Evolutionary conservation across 2,888 invertebrate species (phyloP).

Genomic region (Deilephila elpenor): DNA sequence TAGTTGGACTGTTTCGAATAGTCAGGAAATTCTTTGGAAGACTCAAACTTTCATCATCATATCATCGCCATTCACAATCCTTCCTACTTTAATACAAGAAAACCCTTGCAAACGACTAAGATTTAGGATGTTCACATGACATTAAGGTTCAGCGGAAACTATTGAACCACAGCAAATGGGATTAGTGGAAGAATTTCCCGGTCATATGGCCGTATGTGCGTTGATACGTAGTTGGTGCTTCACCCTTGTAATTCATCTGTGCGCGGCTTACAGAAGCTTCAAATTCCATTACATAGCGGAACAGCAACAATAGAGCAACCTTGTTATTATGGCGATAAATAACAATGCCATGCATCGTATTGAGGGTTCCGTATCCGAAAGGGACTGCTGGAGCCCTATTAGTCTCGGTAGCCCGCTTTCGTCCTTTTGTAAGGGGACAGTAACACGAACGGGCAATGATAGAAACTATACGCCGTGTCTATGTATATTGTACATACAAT

Average conservation of each 20-base stretch:
- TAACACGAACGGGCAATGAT: slow-evolving; percentile 27
- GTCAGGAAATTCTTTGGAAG: no score
- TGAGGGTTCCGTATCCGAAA: slow-evolving; percentile 13
- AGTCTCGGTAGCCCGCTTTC: slow-evolving; percentile 28
- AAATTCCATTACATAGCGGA: slow-evolving; percentile 20
- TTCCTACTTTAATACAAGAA: no score
- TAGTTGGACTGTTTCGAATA: no score
- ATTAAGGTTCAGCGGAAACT: no score
- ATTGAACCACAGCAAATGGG: no score
- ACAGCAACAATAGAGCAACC: slow-evolving; percentile 17
- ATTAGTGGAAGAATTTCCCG: neutral
- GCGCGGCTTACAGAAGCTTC: neutral
- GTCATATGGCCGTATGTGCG: neutral
- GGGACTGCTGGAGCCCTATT: slow-evolving; percentile 30
- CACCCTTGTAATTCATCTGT: slow-evolving; percentile 3
- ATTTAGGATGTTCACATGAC: no score
- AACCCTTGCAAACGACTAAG: no score
- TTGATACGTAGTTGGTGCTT: neutral
- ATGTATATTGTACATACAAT: neutral
- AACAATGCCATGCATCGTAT: slow-evolving; percentile 28
- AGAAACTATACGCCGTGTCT: slow-evolving; percentile 15
- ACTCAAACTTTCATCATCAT: no score
- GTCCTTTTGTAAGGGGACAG: slow-evolving; percentile 26
- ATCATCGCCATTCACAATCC: no score
- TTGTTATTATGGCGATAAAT: slow-evolving; percentile 31